These are phyloP conservation scores for Eulemur coronatus DNA, from an alignment of 2,797 vertebrate species.

Conservation along the genomic window DNA sequence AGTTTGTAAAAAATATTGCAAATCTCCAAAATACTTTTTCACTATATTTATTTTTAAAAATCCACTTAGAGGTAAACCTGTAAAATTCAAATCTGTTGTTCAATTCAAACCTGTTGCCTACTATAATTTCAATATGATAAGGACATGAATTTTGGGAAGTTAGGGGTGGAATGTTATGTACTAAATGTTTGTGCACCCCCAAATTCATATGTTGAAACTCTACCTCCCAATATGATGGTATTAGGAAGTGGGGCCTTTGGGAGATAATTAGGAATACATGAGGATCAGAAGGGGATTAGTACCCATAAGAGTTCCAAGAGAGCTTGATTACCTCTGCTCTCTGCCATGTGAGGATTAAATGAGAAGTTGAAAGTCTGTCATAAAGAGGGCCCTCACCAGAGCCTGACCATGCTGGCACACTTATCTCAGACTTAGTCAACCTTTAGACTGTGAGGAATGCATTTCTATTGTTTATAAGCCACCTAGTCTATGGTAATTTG, in stretches of 20 bases:
- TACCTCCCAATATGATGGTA: background rate
- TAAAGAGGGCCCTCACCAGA: background rate
- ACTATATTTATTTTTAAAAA: no score
- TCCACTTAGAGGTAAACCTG: no score
- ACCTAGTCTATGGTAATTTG: background rate
- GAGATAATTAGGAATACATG: background rate
- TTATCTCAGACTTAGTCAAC: background rate
- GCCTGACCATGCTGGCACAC: background rate
- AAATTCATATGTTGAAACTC: background rate
- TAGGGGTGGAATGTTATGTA: background rate
- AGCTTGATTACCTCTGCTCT: background rate
- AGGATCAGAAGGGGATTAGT: background rate
- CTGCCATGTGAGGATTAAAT: background rate
- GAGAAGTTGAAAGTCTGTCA: background rate
- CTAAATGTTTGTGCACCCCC: background rate
- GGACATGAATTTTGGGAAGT: background rate
- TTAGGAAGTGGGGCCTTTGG: background rate
- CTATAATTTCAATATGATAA: background rate
- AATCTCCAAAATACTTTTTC: no score
- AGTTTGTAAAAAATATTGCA: no score
- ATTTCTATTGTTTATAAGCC: background rate
- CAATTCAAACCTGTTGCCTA: no score
- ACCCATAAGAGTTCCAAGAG: background rate
- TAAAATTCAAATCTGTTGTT: no score
- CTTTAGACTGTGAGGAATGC: background rate